Evolutionary conservation across 2,797 vertebrate genomes (phyloP).

Genomic region (Cyprinodon diabolis): DNA sequence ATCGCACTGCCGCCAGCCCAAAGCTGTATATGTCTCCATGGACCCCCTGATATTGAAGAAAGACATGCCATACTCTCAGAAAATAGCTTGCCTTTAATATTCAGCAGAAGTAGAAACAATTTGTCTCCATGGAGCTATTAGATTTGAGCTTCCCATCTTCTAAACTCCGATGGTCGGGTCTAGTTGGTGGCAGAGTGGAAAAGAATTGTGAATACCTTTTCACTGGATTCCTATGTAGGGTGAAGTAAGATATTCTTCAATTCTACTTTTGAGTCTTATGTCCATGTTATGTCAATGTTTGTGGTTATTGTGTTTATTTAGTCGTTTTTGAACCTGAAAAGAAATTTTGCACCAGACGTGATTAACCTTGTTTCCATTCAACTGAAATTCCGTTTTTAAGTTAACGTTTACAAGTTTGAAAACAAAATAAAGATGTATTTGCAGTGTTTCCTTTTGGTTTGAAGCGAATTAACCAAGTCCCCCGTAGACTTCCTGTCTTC

Average conservation of each 20-base stretch:
- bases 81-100: slow-evolving; percentile 59
- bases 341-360: no score
- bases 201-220: slow-evolving; percentile 21
- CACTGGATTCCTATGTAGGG: not conserved
- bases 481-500: no score
- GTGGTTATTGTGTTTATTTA: no score
- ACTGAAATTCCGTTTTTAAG: no score
- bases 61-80: slow-evolving; percentile 52
- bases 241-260: not conserved
- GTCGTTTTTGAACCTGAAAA: no score
- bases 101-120: slow-evolving; percentile 40
- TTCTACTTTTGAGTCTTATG: no score
- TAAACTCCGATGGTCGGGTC: slow-evolving; percentile 31
- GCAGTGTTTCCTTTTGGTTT: no score
- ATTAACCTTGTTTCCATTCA: no score
- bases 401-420: no score
- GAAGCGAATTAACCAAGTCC: no score
- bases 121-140: slow-evolving; percentile 28
- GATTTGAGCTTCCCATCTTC: slow-evolving; percentile 33
- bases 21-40: slow-evolving; percentile 54
- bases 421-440: no score
- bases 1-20: slow-evolving; percentile 47
- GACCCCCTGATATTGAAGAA: slow-evolving; percentile 57
- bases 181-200: slow-evolving; percentile 35
- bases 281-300: no score